phyloP scores from a whole-genome alignment of 2,113 vertebrate genomes.

The Scopus umbretta region DNA sequence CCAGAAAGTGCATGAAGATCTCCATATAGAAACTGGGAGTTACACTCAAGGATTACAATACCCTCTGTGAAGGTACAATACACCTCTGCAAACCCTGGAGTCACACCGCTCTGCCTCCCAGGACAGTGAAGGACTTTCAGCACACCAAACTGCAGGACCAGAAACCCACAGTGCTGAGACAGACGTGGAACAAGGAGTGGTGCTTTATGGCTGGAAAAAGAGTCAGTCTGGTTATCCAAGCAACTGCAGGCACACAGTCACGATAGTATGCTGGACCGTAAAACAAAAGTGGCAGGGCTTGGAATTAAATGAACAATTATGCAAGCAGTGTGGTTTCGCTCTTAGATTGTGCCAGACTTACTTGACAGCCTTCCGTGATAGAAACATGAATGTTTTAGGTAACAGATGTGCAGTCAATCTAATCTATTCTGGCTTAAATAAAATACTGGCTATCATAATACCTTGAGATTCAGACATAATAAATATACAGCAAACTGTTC shows the following conservation, averaged over 20 bases:
- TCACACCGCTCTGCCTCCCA: neutral
- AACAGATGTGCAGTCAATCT: neutral
- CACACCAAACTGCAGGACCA: accelerated
- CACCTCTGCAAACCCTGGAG: neutral
- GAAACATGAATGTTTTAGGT: neutral
- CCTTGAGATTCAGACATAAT: neutral
- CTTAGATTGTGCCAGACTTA: too few relatives aligned
- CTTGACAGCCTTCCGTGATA: neutral
- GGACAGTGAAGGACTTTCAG: too few relatives aligned
- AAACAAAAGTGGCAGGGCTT: too few relatives aligned
- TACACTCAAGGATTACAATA: neutral
- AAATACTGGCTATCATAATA: neutral
- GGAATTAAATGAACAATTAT: neutral
- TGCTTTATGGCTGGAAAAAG: neutral
- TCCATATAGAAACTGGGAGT: neutral
- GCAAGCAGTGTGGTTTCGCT: neutral
- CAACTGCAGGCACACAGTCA: neutral
- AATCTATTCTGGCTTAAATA: neutral
- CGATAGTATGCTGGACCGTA: accelerated
- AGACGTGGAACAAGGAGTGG: neutral
- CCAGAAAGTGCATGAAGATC: neutral
- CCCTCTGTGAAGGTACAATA: too few relatives aligned
- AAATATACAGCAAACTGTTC: neutral
- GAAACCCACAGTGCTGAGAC: too few relatives aligned
- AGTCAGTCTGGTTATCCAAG: neutral